Evolutionary conservation across 2,113 vertebrate species (phyloP).

Genomic region (Brachyhypopomus occidentalis): DNA sequence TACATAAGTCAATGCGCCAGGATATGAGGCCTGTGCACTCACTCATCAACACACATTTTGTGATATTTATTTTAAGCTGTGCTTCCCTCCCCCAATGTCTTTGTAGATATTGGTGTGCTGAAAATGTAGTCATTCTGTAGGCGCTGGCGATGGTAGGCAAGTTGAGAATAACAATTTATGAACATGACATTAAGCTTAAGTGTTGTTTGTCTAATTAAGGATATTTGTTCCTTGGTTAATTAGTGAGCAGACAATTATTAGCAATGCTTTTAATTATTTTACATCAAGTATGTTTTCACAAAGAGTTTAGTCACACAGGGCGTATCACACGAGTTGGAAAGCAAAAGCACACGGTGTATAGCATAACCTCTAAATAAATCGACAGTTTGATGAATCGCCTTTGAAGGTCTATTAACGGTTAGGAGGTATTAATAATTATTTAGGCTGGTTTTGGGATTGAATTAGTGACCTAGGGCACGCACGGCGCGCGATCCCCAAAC

Average conservation of each 20-base stretch:
- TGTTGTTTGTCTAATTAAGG: background rate
- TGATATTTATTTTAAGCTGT: background rate
- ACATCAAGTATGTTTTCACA: background rate
- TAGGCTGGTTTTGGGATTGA: slow-evolving; percentile 73
- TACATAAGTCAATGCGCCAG: background rate
- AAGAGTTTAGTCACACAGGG: background rate
- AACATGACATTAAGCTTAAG: background rate
- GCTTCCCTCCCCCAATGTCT: background rate
- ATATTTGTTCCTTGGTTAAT: background rate
- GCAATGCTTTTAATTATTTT: background rate
- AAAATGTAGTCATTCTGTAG: background rate
- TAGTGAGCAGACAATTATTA: background rate
- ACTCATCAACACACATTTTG: background rate
- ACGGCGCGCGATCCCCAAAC: slow-evolving; percentile 48
- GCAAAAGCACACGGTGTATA: slow-evolving; percentile 31
- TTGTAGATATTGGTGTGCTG: background rate
- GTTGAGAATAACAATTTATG: background rate
- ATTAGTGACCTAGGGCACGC: slow-evolving; percentile 71
- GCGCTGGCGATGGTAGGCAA: background rate
- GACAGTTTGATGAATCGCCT: slow-evolving; percentile 77
- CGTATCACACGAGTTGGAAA: slow-evolving; percentile 16
- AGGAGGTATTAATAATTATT: slow-evolving; percentile 76
- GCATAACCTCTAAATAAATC: slow-evolving; percentile 64
- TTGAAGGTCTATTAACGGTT: slow-evolving; percentile 70
- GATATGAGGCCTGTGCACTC: background rate